Evolutionary conservation across 2,797 vertebrate species (phyloP).

Genomic region (Galaxias olidus): DNA sequence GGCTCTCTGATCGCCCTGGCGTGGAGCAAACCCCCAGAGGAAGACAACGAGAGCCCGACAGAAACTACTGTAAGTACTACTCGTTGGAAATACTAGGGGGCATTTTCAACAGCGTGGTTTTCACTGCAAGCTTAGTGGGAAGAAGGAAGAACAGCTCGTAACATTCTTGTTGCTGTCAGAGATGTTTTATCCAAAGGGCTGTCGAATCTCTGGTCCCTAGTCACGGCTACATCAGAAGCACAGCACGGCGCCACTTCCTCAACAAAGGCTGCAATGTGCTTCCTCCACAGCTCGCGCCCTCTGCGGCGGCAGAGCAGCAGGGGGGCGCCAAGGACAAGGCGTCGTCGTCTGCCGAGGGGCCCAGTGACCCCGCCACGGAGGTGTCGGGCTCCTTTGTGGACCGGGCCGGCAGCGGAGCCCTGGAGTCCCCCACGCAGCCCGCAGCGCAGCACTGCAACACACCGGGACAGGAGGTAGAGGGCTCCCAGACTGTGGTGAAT

Average conservation of each 20-base stretch:
- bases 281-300: conserved; percentile 6
- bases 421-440: conserved; percentile 13
- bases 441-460: conserved; percentile 33
- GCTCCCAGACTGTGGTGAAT: too few relatives aligned
- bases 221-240: too few relatives aligned
- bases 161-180: too few relatives aligned
- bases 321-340: neutral
- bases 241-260: too few relatives aligned
- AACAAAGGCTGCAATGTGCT: too few relatives aligned
- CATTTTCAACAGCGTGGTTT: too few relatives aligned
- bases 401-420: conserved; percentile 13
- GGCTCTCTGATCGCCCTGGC: conserved; percentile 75
- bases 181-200: too few relatives aligned
- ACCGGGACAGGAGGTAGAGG: conserved; percentile 28
- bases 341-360: neutral
- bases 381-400: conserved; percentile 7
- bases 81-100: too few relatives aligned
- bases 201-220: too few relatives aligned
- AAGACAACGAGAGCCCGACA: conserved; percentile 21
- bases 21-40: conserved; percentile 71
- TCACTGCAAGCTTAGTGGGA: too few relatives aligned
- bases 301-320: conserved; percentile 16
- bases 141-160: too few relatives aligned
- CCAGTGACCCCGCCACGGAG: conserved; percentile 16
- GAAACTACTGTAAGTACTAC: conserved; percentile 2